phyloP scores from a whole-genome alignment of 2,797 vertebrate species.

The Taenioides sp. region DNA sequence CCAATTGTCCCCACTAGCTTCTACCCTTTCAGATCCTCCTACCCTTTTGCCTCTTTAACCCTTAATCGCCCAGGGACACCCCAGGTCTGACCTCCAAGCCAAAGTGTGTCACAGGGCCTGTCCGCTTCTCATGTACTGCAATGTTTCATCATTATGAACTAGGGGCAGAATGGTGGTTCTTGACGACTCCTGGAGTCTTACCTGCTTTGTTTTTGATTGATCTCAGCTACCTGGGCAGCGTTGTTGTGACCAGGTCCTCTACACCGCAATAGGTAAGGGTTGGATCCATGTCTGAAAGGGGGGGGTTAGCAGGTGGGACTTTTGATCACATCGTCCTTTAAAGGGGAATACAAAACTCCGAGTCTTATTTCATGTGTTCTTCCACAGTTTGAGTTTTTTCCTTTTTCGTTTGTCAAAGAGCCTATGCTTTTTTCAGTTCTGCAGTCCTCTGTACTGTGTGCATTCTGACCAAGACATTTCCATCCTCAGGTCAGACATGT shows the following conservation, averaged over 20 bases:
- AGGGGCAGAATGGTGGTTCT: slow-evolving; percentile 81
- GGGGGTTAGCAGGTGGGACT: slow-evolving; percentile 92
- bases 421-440: slow-evolving; percentile 76
- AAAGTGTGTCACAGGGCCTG: slow-evolving; percentile 84
- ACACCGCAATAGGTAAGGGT: slow-evolving; percentile 99
- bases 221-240: slow-evolving; percentile 99
- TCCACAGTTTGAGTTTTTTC: slow-evolving; percentile 58
- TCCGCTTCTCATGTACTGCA: slow-evolving; percentile 87
- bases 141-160: slow-evolving; percentile 88
- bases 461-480: slow-evolving; percentile 75
- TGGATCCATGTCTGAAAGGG: slow-evolving; percentile 95
- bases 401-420: slow-evolving; percentile 53
- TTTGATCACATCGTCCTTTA: slow-evolving; percentile 97
- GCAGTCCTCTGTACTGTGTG: slow-evolving; percentile 76
- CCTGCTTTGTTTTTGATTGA: slow-evolving; percentile 99
- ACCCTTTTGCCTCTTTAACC: slow-evolving; percentile 52
- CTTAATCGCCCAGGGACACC: slow-evolving; percentile 68
- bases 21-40: slow-evolving; percentile 62
- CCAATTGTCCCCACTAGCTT: slow-evolving; percentile 68
- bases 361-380: slow-evolving; percentile 77
- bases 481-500: slow-evolving; percentile 49
- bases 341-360: slow-evolving; percentile 90
- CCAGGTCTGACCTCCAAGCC: slow-evolving; percentile 77
- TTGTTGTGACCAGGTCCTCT: slow-evolving; percentile 99
- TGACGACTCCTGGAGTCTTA: slow-evolving; percentile 86